Base-by-base conservation (phyloP, 2,113 vertebrate genomes). In the Dendrocopos noguchii region DNA sequence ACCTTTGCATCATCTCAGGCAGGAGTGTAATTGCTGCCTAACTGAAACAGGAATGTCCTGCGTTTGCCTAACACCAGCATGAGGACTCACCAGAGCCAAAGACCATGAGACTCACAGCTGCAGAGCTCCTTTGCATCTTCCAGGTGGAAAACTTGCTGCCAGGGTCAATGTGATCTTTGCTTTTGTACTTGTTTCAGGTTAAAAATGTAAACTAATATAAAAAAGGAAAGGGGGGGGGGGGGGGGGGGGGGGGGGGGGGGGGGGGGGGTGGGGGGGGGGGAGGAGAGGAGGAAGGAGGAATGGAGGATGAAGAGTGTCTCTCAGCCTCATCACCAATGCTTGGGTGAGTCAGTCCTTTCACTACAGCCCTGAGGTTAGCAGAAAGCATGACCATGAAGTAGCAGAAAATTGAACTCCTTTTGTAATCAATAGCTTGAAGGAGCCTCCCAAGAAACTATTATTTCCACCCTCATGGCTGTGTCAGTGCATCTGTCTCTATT, bases 41-140 rank as follows among this genome's bases (percentile, higher is more conserved):
- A 31, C 39, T 59, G 17, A 70, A 66, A 27, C 14, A 6, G 21
- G 36, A 44, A n/a, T 33, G 46, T 59, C 50, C 31, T 78, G 13
- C 36, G 15, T 47, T 76, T 39, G 29, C 6, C 34, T 44, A 27
- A 46, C 25, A 70, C 17, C 55, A 55, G 13, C 0, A 0, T 46
- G 36, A 63, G 27, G 24, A 24, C 46, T 79, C 42, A 24, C 25
- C 0, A 1, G 19, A 28, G 29, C 44, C 17, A 59, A 84, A 81
- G 18, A 3, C 25, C 64, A 17, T 0, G 2, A 76, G 22, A 52
- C 9, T 15, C 6, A 0, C 15, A 79, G 46, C 28, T 73, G 39
- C 53, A 55, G 52, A 75, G 5, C 8, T 87, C 6, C 12, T 2
- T 18, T 16, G 4, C 7, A 2, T 52, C 39, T 29, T 44, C 39